Evolutionary conservation across 2,888 invertebrate genomes (phyloP).

Genomic region (Tridacna gigas): DNA sequence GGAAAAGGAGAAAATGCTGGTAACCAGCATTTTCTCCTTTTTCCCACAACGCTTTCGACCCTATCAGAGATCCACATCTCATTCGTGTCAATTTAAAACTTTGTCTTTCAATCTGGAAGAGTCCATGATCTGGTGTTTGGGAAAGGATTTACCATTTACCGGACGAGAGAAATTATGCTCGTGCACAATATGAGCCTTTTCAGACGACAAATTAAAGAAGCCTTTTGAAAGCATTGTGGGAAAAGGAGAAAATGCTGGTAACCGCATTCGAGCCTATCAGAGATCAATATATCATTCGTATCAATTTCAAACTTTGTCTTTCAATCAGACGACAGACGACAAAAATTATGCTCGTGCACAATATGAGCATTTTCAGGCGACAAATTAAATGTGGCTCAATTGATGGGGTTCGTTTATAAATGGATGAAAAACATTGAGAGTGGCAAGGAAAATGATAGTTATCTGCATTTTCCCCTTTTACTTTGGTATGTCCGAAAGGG

Average conservation of each 20-base stretch:
- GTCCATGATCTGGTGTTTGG: not conserved
- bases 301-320: too few species aligned
- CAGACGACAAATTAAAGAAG: not conserved
- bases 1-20: too few species aligned
- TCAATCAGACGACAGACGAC: too few species aligned
- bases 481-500: not conserved
- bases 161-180: not conserved
- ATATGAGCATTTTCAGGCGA: too few species aligned
- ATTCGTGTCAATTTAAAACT: too few species aligned
- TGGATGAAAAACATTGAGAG: not conserved
- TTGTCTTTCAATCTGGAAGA: not conserved
- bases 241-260: too few species aligned
- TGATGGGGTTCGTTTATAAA: not conserved
- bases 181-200: too few species aligned
- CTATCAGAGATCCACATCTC: too few species aligned
- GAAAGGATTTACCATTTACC: not conserved
- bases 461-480: not conserved
- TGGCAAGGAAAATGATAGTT: not conserved
- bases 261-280: too few species aligned
- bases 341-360: not conserved
- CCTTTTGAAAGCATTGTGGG: not conserved
- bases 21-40: too few species aligned
- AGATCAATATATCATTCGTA: too few species aligned
- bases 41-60: too few species aligned
- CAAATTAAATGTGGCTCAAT: not conserved